Evolutionary conservation across 2,113 vertebrate genomes (phyloP).

Genomic region (Panthera leo): DNA sequence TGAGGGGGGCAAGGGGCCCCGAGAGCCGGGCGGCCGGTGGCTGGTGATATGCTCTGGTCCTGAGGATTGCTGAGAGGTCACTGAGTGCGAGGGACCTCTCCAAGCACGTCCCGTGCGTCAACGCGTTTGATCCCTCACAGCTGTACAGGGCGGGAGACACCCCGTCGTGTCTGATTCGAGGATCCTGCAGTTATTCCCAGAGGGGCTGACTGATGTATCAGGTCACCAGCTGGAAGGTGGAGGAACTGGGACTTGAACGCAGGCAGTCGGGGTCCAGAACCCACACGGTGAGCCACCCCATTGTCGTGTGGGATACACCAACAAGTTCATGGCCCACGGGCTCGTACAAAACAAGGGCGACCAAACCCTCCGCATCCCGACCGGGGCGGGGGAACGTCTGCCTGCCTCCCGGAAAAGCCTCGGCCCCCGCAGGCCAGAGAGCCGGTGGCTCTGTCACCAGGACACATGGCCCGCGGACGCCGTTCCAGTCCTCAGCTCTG

Average conservation of each 20-base stretch:
- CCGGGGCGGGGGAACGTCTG: not conserved
- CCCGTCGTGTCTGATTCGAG: not conserved
- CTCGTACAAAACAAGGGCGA: not conserved
- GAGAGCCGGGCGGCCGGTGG: fast-evolving
- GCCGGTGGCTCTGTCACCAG: not conserved
- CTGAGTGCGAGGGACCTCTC: not conserved
- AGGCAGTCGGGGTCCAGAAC: not conserved
- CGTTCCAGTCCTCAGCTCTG: not conserved
- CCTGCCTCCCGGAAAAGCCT: not conserved
- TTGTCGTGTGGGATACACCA: fast-evolving
- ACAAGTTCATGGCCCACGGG: fast-evolving
- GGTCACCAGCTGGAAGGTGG: not conserved
- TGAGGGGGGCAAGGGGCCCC: too few species aligned
- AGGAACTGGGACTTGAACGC: not conserved
- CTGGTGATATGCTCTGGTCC: not conserved
- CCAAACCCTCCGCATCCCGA: too few species aligned
- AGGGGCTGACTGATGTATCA: not conserved
- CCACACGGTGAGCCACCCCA: not conserved
- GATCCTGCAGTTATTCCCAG: not conserved
- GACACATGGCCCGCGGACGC: fast-evolving
- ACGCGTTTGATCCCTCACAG: fast-evolving
- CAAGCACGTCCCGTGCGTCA: not conserved
- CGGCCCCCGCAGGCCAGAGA: not conserved
- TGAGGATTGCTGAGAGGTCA: not conserved
- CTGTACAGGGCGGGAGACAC: not conserved